Base-by-base conservation (phyloP, 1,140 invertebrate genomes). In the Papilio helenus region DNA sequence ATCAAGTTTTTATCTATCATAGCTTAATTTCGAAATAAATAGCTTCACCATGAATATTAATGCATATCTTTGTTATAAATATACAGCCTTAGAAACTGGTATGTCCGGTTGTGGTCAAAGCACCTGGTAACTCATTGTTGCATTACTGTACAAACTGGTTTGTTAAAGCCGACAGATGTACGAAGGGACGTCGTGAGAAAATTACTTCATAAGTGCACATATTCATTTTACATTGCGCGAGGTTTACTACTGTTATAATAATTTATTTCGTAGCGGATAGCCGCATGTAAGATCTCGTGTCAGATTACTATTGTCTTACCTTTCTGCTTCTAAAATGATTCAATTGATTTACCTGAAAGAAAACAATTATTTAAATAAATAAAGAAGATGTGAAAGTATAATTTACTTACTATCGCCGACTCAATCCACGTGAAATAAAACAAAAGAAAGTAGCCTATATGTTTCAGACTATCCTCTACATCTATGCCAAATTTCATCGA, bases 101-200 rank as follows among this genome's bases (percentile, higher is more conserved):
- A 42, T 26, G 14, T 23, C 72, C 42, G 71, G 71, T 23, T 44
- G 42, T 44, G 42, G 72, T 73, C 72, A 73, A 49, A 74, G 72
- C 72, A 74, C 72, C 72, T 74, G 72, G 20, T 74, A 39, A 73
- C 42, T 73, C 72, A 74, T 74, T 74, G 72, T 74, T 74, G 72
- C 72, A 49, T 44, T 74, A 74, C 72, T 44, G 72, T 74, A 74
- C 72, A 51, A 74, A 74, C 72, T 23, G 72, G 72, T 74, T 74
- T 51, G 72, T 42, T 44, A 10, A 74, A 49, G 44, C 72, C 39
- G 72, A 74, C 71, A 72, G 34, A 72, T 72, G 71, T 72, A 44
- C n/a, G 46, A 8, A 73, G 39, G 10, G 44, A 74, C 42, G 20
- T 44, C 72, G 72, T 74, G 72, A 74, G 72, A 74, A 74, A 74